Percentiles rank a stretch among this genome's conserved stretches.
Conservation (phyloP, 2,797 vertebrate genomes). For the Coregonus ussuriensis region DNA sequence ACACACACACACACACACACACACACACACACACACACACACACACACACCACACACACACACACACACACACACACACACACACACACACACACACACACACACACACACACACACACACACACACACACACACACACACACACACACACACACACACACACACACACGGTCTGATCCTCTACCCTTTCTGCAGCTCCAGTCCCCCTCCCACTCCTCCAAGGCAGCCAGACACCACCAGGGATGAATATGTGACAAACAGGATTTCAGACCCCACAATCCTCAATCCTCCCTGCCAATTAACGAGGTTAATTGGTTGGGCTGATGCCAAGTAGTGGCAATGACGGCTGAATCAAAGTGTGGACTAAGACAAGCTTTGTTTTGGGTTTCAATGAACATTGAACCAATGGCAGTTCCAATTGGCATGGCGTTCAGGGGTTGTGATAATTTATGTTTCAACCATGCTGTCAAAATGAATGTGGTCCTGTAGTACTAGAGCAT, state of each 20-base stretch:
- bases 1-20: too few species aligned
- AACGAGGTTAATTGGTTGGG: conserved; percentile 73
- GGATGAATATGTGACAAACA: conserved; percentile 67
- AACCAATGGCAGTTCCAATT: not conserved
- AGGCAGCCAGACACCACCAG: conserved; percentile 50
- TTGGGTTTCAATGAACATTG: conserved; percentile 32
- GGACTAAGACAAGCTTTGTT: conserved; percentile 32
- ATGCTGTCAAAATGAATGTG: not conserved
- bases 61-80: not conserved
- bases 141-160: conserved; percentile 11
- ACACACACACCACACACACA: not conserved
- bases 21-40: not conserved
- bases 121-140: not conserved
- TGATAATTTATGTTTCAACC: not conserved
- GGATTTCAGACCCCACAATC: conserved; percentile 63
- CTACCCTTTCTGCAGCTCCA: not conserved
- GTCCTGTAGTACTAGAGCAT: not conserved
- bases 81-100: not conserved
- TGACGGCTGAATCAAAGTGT: conserved; percentile 35
- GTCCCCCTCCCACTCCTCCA: conserved; percentile 21
- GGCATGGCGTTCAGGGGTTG: not conserved
- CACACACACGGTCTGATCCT: conserved; percentile 15
- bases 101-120: not conserved
- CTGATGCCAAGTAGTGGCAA: conserved; percentile 61
- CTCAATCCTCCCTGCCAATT: conserved; percentile 65